phyloP scores from a whole-genome alignment of 2,113 vertebrate genomes.

The Machaerirhynchus nigripectus region DNA sequence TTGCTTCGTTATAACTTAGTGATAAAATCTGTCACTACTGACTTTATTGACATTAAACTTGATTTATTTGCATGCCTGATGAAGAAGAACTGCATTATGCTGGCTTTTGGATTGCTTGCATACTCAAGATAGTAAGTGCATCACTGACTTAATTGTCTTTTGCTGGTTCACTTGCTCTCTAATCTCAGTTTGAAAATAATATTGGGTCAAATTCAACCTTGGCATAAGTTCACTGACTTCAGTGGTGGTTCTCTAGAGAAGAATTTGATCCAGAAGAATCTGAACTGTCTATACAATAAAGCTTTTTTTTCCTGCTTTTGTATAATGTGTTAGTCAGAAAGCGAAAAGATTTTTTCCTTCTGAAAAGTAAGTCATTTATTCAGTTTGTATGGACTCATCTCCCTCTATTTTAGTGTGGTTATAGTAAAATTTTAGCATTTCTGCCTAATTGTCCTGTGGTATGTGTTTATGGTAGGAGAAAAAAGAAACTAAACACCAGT shows the following conservation, averaged over 20 bases:
- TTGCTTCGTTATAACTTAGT: slow-evolving; percentile 71
- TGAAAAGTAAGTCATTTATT: neutral
- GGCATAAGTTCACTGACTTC: slow-evolving; percentile 4
- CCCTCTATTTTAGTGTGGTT: neutral
- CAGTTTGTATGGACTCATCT: neutral
- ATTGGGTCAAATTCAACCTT: slow-evolving; percentile 46
- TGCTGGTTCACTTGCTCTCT: slow-evolving; percentile 72
- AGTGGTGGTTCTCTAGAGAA: neutral
- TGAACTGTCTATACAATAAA: neutral
- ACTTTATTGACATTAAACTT: slow-evolving; percentile 77
- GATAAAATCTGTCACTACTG: slow-evolving; percentile 77
- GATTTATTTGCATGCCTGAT: slow-evolving; percentile 71
- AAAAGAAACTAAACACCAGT: neutral
- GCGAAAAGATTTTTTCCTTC: neutral
- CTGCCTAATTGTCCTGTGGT: neutral
- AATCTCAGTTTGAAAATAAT: slow-evolving; percentile 64
- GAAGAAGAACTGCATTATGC: slow-evolving; percentile 68
- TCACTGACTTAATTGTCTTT: slow-evolving; percentile 73
- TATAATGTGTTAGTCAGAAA: neutral
- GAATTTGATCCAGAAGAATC: neutral
- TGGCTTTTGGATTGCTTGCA: slow-evolving; percentile 57
- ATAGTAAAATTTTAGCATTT: neutral
- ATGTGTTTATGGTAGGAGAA: rapidly evolving
- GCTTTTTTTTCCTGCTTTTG: neutral
- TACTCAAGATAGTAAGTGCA: slow-evolving; percentile 68